phyloP scores from a whole-genome alignment of 2,888 invertebrate genomes.

The Therioaphis trifolii region DNA sequence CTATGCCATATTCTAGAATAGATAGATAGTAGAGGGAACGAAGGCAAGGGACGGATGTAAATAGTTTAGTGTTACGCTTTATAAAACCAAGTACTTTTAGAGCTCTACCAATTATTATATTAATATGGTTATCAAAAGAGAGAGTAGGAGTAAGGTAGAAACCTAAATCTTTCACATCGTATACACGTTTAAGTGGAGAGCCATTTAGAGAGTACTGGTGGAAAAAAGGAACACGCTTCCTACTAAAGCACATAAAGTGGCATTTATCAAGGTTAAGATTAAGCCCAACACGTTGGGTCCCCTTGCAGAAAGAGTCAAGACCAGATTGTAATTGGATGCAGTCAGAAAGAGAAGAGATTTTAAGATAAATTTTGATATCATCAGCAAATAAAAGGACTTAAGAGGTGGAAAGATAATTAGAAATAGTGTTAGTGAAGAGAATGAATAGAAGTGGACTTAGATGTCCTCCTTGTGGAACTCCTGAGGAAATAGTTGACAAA shows the following conservation, averaged over 20 bases:
- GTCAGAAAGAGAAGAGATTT: too few relatives aligned
- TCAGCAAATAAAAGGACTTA: neutral
- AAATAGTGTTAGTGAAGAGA: neutral
- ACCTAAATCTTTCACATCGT: neutral
- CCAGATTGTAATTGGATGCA: too few relatives aligned
- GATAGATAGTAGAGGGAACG: neutral
- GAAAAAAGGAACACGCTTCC: neutral
- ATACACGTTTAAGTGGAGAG: neutral
- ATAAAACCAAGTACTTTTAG: neutral
- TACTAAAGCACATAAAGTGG: neutral
- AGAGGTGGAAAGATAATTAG: neutral
- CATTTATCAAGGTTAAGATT: too few relatives aligned
- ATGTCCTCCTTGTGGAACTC: neutral
- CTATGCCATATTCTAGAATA: neutral
- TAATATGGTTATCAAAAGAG: neutral
- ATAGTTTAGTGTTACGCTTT: neutral
- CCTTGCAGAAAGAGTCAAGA: too few relatives aligned
- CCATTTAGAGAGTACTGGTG: neutral
- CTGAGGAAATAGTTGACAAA: neutral
- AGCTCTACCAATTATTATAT: too few relatives aligned
- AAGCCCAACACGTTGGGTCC: neutral
- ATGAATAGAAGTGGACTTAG: neutral
- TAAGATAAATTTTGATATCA: neutral
- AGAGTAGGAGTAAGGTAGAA: conserved; percentile 5
- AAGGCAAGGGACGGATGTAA: neutral